A percentile compares a stretch with the other conserved stretches of the same genome.
Conservation (phyloP, 2,888 invertebrate species). For the Lepidocyrtinus sp. region DNA sequence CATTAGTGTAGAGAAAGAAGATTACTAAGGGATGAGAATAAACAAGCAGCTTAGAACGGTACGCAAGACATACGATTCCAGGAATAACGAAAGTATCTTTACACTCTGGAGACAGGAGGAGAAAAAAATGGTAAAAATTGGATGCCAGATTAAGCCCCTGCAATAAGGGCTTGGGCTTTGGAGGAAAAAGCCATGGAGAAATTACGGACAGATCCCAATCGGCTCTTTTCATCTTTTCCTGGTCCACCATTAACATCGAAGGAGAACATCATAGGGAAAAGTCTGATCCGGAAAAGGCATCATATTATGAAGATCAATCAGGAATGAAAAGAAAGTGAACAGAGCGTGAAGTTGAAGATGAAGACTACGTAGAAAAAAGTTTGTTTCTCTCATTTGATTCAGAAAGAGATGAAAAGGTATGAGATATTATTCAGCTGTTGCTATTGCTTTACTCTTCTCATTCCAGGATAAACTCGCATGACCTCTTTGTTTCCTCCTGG, state of each 20-base stretch:
- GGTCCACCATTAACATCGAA: neutral
- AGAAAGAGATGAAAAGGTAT: too few species aligned
- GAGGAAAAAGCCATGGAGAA: neutral
- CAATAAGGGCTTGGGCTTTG: neutral
- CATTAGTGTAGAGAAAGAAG: neutral
- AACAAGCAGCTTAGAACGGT: neutral
- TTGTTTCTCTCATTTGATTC: neutral
- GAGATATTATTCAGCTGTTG: neutral
- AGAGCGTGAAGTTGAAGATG: neutral
- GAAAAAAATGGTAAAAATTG: neutral
- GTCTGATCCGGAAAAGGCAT: too few species aligned
- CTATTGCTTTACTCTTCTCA: neutral
- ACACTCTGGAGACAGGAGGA: neutral
- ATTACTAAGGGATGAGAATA: neutral
- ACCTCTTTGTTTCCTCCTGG: constrained; percentile 52
- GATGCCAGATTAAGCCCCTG: neutral
- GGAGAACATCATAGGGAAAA: too few species aligned
- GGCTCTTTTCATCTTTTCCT: neutral
- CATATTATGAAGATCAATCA: neutral
- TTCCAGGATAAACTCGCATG: constrained; percentile 30
- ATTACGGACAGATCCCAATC: neutral
- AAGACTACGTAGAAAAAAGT: too few species aligned
- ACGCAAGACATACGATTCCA: neutral
- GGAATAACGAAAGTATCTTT: neutral
- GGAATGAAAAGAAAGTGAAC: neutral